Evolutionary conservation across 2,888 invertebrate genomes (phyloP).

Genomic region (Tholera decimalis): DNA sequence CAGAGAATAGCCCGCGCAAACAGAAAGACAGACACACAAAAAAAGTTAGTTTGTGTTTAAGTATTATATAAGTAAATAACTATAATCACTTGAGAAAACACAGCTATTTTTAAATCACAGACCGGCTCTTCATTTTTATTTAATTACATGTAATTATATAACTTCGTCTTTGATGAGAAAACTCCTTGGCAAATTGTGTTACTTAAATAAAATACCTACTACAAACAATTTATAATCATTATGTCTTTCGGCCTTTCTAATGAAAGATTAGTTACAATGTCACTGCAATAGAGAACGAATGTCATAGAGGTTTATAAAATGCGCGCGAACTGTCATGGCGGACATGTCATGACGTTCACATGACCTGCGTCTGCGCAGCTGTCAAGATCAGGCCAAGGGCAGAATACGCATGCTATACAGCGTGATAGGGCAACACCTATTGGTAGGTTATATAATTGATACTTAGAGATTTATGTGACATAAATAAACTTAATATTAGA

Average conservation of each 20-base stretch:
- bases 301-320: constrained; percentile 35
- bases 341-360: constrained; percentile 59
- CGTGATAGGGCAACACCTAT: constrained; percentile 56
- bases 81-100: too few species aligned
- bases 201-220: too few species aligned
- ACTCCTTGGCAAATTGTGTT: too few species aligned
- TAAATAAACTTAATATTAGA: constrained; percentile 17
- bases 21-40: too few species aligned
- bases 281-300: constrained; percentile 35
- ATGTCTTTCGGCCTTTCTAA: background rate
- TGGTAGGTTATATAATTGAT: constrained; percentile 40
- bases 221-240: too few species aligned
- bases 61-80: too few species aligned
- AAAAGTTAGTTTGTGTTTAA: too few species aligned
- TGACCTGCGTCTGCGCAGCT: constrained; percentile 62
- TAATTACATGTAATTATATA: too few species aligned
- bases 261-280: constrained; percentile 45
- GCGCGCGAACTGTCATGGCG: constrained; percentile 60
- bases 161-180: background rate
- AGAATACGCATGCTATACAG: constrained; percentile 50
- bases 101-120: too few species aligned
- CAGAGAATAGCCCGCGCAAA: too few species aligned
- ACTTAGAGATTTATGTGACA: constrained; percentile 31
- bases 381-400: constrained; percentile 81
- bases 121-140: too few species aligned